A percentile compares a stretch with the other conserved stretches of the same genome.
Conservation (phyloP, 2,113 vertebrate genomes). For the Thinocorus orbignyianus region DNA sequence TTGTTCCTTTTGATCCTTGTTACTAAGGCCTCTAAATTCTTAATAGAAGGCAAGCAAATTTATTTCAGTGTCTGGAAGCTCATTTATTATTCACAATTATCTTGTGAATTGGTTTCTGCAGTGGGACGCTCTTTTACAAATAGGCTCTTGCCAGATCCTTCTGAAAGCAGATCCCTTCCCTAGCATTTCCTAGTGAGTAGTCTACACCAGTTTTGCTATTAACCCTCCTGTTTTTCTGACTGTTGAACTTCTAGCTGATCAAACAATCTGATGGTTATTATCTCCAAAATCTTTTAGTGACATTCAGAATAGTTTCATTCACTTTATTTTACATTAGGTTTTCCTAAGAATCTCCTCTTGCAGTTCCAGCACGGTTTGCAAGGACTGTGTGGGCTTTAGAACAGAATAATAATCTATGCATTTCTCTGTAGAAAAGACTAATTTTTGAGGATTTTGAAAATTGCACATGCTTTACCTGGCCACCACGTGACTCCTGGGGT, state of each 20-base stretch:
- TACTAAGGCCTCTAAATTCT: background rate
- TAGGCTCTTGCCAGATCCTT: background rate
- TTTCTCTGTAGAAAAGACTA: background rate
- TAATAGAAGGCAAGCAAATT: background rate
- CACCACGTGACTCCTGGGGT: fast-evolving
- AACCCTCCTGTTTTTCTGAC: background rate
- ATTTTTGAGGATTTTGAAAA: background rate
- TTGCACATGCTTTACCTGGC: background rate
- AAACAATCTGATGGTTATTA: background rate
- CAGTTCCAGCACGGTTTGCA: background rate
- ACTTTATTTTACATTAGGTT: background rate
- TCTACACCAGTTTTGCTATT: background rate
- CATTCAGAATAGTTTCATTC: background rate
- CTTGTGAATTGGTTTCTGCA: background rate
- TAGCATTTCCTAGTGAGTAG: background rate
- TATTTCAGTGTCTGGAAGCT: background rate
- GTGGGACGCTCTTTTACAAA: background rate
- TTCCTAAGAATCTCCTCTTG: background rate
- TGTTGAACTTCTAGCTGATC: background rate
- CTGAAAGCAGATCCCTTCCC: background rate
- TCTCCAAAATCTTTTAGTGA: background rate
- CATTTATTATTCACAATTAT: background rate
- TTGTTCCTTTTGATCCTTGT: background rate
- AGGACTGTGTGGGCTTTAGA: background rate
- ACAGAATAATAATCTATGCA: background rate